Evolutionary conservation across 2,113 vertebrate species (phyloP), one percentile per base, ranked within the genome.

Genomic region (Gobio gobio): DNA sequence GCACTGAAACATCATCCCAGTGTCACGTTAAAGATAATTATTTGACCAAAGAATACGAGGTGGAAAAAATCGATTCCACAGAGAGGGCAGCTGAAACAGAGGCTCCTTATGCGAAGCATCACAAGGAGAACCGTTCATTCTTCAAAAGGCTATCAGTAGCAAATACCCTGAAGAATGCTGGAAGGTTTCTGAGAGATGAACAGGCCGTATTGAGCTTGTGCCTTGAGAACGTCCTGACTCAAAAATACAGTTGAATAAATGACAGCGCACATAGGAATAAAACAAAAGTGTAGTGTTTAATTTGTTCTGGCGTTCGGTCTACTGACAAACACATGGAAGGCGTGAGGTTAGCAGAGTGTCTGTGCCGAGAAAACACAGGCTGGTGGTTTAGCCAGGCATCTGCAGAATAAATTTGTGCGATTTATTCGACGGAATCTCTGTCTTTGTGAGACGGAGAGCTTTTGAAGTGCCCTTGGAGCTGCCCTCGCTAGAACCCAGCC

Each of bases 1-100:
- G 14, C 66, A 18, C 87, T 22, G 24, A 49, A 89, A 33, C 73
- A 49, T 89, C 84, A 73, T 78, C 88, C 90, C 64, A 83, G 83
- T 86, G 85, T 90, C 88, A 89, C 74, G 87, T 54, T 87, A 89
- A 88, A 91, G 74, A 90, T 77, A 87, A 90, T 83, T 86, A 83
- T 92, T 91, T 88, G 86, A 63, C 14, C 72, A 56, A n/a, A 61
- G 82, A 91, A 91, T 90, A 88, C 3, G 47, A 85, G 88, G 87
- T 68, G 80, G 82, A 88, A 87, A 89, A 85, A 83, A 83, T 74
- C 59, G n/a, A 87, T 83, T 87, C 49, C 76, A 77, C 33, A 74
- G 83, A 84, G n/a, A 51, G 47, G 29, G 24, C 68, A 2, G 20
- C 29, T 20, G 24, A 82, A 20, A 86, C 85, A 89, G 83, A 84